Evolutionary conservation across 2,797 vertebrate genomes (phyloP).

Genomic region (Melanotaenia boesemani): DNA sequence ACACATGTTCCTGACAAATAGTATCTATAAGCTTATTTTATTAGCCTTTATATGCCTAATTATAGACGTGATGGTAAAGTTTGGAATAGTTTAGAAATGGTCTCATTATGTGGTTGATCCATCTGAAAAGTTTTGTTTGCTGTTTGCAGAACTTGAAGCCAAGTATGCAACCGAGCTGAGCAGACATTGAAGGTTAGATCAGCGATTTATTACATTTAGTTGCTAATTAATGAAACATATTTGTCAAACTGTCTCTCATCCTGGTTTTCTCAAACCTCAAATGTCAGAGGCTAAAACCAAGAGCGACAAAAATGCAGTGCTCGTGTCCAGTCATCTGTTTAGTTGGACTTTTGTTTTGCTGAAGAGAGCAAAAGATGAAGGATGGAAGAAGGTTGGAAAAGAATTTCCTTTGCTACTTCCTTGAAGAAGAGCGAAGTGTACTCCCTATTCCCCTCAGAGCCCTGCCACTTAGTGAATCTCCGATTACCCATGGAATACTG

Average conservation of each 20-base stretch:
- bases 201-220: neutral
- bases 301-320: neutral
- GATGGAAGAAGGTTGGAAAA: slow-evolving; percentile 33
- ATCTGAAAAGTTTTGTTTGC: too few relatives aligned
- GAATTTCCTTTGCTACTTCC: slow-evolving; percentile 43
- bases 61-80: neutral
- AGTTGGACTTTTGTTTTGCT: slow-evolving; percentile 30
- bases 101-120: neutral
- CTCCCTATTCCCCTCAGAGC: slow-evolving; percentile 63
- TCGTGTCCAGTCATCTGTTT: slow-evolving; percentile 45
- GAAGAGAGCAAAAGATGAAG: slow-evolving; percentile 51
- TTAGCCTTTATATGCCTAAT: neutral
- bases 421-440: slow-evolving; percentile 38
- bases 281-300: slow-evolving; percentile 18
- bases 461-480: slow-evolving; percentile 56
- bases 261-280: slow-evolving; percentile 29
- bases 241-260: neutral
- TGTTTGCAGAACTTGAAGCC: too few relatives aligned
- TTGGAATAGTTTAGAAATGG: neutral
- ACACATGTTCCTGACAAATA: neutral
- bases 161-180: neutral
- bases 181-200: neutral
- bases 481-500: slow-evolving; percentile 67
- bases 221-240: too few relatives aligned
- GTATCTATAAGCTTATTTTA: neutral